phyloP scores from a whole-genome alignment of 2,888 invertebrate genomes.

The Molorchus minor region DNA sequence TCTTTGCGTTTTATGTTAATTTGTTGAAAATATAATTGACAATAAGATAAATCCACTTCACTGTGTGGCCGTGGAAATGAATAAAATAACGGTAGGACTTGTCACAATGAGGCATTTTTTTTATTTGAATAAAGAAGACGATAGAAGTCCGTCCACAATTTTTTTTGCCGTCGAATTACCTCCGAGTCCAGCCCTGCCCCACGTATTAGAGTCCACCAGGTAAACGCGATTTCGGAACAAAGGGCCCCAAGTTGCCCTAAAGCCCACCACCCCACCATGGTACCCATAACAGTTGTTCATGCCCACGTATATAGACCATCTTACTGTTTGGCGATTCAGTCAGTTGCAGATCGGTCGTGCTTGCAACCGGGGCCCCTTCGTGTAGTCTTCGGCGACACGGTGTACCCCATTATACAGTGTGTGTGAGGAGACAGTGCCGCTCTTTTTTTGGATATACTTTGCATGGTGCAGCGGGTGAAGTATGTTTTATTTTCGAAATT shows the following conservation, averaged over 20 bases:
- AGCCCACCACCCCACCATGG: conserved; percentile 40
- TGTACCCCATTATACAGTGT: conserved; percentile 5
- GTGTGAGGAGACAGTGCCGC: conserved; percentile 21
- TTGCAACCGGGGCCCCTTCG: not conserved
- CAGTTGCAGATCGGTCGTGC: conserved; percentile 19
- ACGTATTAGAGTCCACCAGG: conserved; percentile 38
- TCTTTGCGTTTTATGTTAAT: too few species aligned
- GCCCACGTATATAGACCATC: conserved; percentile 42
- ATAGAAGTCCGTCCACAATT: not conserved
- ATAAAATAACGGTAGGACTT: too few species aligned
- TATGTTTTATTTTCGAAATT: not conserved
- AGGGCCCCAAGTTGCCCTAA: conserved; percentile 41
- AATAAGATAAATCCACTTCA: too few species aligned
- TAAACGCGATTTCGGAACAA: conserved; percentile 43
- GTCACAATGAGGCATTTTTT: not conserved
- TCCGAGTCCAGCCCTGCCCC: conserved; percentile 36
- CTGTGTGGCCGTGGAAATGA: too few species aligned
- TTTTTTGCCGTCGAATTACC: not conserved
- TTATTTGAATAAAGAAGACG: not conserved
- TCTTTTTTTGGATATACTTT: conserved; percentile 16
- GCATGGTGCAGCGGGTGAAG: not conserved
- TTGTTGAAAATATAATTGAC: too few species aligned
- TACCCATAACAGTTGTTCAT: conserved; percentile 43
- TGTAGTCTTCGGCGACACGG: not conserved
- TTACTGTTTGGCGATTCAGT: conserved; percentile 35